Evolutionary conservation across 2,113 vertebrate species (phyloP).

Genomic region (Phalacrocorax aristotelis): DNA sequence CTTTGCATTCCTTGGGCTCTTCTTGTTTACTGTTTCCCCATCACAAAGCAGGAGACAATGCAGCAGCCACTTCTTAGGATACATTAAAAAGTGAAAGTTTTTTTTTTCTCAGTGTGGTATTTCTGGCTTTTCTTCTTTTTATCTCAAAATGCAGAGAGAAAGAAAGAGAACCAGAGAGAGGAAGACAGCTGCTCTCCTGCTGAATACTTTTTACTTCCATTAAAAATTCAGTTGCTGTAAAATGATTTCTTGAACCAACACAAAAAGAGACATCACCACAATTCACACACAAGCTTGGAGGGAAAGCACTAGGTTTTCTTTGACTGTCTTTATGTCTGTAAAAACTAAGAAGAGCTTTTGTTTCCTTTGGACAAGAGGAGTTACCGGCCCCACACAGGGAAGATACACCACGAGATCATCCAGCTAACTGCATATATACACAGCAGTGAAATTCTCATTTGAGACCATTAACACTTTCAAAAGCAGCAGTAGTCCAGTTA

Average conservation of each 20-base stretch:
- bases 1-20: neutral
- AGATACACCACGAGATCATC: neutral
- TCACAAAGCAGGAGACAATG: neutral
- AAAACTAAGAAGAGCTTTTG: neutral
- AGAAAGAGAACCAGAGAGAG: neutral
- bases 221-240: constrained; percentile 37
- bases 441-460: neutral
- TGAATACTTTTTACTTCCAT: constrained; percentile 3
- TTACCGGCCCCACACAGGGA: neutral
- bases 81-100: neutral
- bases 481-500: neutral
- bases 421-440: neutral
- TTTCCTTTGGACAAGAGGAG: neutral
- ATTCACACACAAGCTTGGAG: neutral
- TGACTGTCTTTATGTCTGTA: neutral
- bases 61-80: neutral
- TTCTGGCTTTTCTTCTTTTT: constrained; percentile 3
- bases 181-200: neutral
- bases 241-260: neutral
- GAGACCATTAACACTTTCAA: neutral
- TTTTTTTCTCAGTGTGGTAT: neutral
- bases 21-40: neutral
- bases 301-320: neutral
- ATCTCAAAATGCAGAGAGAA: neutral
- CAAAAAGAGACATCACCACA: neutral